Evolutionary conservation across 2,113 vertebrate genomes (phyloP), one percentile per base, ranked within the genome.

Genomic region (Emydura subglobosa): DNA sequence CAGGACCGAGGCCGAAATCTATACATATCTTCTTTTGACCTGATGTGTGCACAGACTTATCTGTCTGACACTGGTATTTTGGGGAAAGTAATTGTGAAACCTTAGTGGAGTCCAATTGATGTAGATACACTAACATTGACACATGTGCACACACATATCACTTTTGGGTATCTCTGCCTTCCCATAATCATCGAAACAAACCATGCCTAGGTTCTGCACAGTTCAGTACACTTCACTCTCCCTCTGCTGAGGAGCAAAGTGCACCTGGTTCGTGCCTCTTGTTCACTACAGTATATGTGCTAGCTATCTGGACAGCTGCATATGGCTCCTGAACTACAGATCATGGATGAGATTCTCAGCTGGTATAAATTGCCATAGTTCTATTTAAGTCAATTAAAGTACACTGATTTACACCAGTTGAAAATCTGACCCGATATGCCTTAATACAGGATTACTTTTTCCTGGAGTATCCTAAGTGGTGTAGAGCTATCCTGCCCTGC

Each of bases 131-230:
- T 39, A 8, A 65, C 11, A 12, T 14, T 50, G 51, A n/a, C 31
- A 19, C 7, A 17, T 25, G 11, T 8, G 25, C 50, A 14, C 51
- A 88, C 10, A 9, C 7, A 83, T 3, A 24, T 85, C 61, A 49
- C 34, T 91, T 79, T 91, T 83, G 27, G 5, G n/a, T 84, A 21
- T 27, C 2, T 79, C 68, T 87, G n/a, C 12, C 14, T 44, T 83
- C 87, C 68, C 27, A 50, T n/a, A 97, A 84, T 94, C 89, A 93
- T 95, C 94, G 94, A 96, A 97, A 95, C 85, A 97, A 97, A 85
- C 91, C 92, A 87, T 25, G 6, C 39, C 5, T 29, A 78, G 25
- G 12, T 47, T 22, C 72, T 78, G 42, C 42, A 47, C 11, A 47
- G 13, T 21, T n/a, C 7, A 61, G 17, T 55, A 3, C 9, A 19